These are phyloP conservation scores for Cheilosia pagana DNA, from an alignment of 2,888 invertebrate genomes.

Conservation along the genomic window DNA sequence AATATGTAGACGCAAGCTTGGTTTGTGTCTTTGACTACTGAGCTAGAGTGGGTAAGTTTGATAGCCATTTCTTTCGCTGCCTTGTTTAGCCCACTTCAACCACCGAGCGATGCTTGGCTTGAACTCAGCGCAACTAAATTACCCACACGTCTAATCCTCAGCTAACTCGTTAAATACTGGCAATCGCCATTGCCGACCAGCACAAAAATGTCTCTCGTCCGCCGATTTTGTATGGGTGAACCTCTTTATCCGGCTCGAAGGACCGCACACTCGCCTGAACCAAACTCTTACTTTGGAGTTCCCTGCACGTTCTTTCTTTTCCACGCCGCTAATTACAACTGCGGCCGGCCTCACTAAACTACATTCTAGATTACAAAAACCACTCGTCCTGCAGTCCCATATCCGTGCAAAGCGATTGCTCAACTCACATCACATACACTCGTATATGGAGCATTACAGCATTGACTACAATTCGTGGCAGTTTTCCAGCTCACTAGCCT, in stretches of 20 bases:
- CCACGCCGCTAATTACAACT: constrained; percentile 15
- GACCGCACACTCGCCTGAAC: background rate
- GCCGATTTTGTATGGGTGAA: background rate
- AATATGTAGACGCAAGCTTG: too few relatives aligned
- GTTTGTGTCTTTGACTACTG: too few relatives aligned
- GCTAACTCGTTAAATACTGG: too few relatives aligned
- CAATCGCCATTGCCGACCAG: too few relatives aligned
- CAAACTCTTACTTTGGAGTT: background rate
- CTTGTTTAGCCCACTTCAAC: too few relatives aligned
- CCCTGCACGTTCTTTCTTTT: background rate
- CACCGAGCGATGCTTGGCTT: too few relatives aligned
- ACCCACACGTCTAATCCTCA: too few relatives aligned
- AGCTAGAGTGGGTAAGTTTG: too few relatives aligned
- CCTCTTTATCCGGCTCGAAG: constrained; percentile 10
- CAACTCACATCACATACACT: constrained; percentile 16
- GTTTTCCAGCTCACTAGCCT: constrained; percentile 27
- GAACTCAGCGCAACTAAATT: too few relatives aligned
- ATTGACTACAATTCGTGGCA: constrained; percentile 32
- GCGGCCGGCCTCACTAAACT: constrained; percentile 38
- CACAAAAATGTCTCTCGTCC: too few relatives aligned
- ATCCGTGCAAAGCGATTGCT: constrained; percentile 4
- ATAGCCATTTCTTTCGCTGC: too few relatives aligned
- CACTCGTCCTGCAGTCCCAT: constrained; percentile 14
- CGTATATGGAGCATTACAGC: constrained; percentile 4
- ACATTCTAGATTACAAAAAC: constrained; percentile 35